Base-by-base conservation (phyloP, 2,113 vertebrate genomes). In the Dasypus novemcinctus region DNA sequence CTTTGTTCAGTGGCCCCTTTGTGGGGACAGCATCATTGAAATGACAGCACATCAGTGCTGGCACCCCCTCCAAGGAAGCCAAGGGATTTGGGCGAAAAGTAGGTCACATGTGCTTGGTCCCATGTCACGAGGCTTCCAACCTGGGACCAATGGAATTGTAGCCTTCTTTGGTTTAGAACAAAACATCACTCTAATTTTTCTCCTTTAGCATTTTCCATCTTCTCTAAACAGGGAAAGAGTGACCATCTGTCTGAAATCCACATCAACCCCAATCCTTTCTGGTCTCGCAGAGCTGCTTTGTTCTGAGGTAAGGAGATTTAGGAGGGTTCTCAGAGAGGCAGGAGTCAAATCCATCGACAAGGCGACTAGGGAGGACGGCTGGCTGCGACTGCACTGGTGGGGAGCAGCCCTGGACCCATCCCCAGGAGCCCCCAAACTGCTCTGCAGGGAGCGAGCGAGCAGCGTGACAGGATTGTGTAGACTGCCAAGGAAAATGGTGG, bases 61-160 rank as follows among this genome's bases (percentile, higher is more conserved):
- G 95, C 96, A 71, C 97, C 98, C 98, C 97, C 97, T 97, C 95
- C 97, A 97, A 98, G 97, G 95, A 98, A 96, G 98, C 93, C 57
- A 87, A 98, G 97, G 98, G 94, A 98, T 98, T 98, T 98, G 95
- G 97, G 98, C 97, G 92, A 98, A 97, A 99, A 98, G 98, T 98
- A 97, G 98, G 98, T 99, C 98, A 98, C 97, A 90, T 99, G 98
- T 87, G 94, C 98, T 97, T 96, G 96, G 97, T 98, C 94, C 96
- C 74, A 14, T 94, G 98, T 99, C 99, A 99, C 98, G 96, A 98
- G 98, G 97, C 97, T 96, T 94, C 97, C 95, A 97, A 98, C 98
- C 97, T 97, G 96, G 95, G 98, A 96, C 99, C 99, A 99, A 99
- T 99, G 98, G 97, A 98, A 89, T 98, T 84, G 82, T 97, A 96